Base-by-base conservation (phyloP, 1,140 invertebrate genomes). In the Brachionus calyciflorus region DNA sequence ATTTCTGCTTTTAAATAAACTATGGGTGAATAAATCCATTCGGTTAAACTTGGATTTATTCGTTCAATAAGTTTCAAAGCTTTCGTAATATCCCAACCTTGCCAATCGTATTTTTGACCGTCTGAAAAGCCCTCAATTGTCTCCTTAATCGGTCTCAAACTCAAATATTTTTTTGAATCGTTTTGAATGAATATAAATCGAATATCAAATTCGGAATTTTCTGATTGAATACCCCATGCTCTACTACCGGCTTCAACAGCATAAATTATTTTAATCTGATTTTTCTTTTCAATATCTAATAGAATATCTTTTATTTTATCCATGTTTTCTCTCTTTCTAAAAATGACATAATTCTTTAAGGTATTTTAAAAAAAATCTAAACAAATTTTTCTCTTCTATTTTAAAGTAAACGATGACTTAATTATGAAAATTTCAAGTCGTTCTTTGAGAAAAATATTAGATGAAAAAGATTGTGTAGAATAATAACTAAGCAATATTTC, bases 51-150 rank as follows among this genome's bases (percentile, higher is more conserved):
- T 28, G 53, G 53, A 21, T 57, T 57, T 17, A 57, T 57, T 57
- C 21, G 3, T 12, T 33, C 12, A 3, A 57, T n/a, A 33, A 19
- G 53, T 33, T 24, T 57, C 3, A 57, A n/a, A 28, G 53, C 12
- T 21, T 57, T 57, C 12, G 53, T 6, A 10, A 57, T 57, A n/a
- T 57, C 53, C 53, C 53, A 57, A 3, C 53, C 53, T 57, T 57
- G 53, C 17, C 5, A 21, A 33, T 57, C 53, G 53, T 57, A 57
- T 10, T 12, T 12, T 14, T 17, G 6, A 57, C 3, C 53, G 3
- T 57, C 17, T 3, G 3, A 10, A 17, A 57, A 57, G n/a, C 53
- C 53, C 3, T 57, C 6, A 28, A 57, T 33, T 33, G 53, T 57
- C n/a, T 57, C 53, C n/a, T 9, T 9, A 7, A 28, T 9, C 3